A percentile compares a stretch with the other conserved stretches of the same genome.
Evolutionary conservation across 2,113 vertebrate species (phyloP).

Genomic region (Syngnathus floridae): DNA sequence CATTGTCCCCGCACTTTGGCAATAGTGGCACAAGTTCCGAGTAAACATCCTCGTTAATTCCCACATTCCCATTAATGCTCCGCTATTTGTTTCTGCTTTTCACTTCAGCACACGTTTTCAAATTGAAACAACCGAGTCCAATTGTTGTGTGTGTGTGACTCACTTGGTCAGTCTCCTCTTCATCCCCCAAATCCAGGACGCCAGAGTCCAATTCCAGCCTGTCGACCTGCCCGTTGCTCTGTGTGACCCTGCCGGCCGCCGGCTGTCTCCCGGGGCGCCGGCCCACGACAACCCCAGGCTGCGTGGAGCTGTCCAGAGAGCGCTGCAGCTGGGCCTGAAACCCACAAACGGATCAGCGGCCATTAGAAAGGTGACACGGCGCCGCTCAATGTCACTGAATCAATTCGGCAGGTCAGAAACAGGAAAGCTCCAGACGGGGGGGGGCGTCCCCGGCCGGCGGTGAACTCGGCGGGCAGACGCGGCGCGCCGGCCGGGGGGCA

Average conservation of each 20-base stretch:
- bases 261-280: conserved; percentile 74
- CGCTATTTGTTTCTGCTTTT: conserved; percentile 9
- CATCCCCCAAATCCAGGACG: conserved; percentile 89
- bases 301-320: conserved; percentile 79
- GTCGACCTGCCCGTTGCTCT: conserved; percentile 72
- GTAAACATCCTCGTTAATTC: conserved; percentile 10
- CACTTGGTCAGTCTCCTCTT: conserved; percentile 87
- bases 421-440: conserved; percentile 13
- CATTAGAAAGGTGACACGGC: background rate
- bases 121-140: background rate
- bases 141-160: conserved; percentile 20
- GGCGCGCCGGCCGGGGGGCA: conserved; percentile 2
- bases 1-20: conserved; percentile 23
- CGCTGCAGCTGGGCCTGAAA: conserved; percentile 87
- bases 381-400: conserved; percentile 4
- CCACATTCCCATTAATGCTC: conserved; percentile 7
- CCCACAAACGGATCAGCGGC: conserved; percentile 13
- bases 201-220: conserved; percentile 89
- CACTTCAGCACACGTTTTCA: background rate
- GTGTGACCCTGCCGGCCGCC: conserved; percentile 45
- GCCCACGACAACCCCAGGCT: conserved; percentile 71
- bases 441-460: conserved; percentile 22
- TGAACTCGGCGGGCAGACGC: conserved; percentile 31
- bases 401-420: background rate
- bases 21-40: conserved; percentile 3